These are phyloP conservation scores for Isurus oxyrinchus DNA, from an alignment of 2,113 vertebrate genomes.

Conservation along the genomic window DNA sequence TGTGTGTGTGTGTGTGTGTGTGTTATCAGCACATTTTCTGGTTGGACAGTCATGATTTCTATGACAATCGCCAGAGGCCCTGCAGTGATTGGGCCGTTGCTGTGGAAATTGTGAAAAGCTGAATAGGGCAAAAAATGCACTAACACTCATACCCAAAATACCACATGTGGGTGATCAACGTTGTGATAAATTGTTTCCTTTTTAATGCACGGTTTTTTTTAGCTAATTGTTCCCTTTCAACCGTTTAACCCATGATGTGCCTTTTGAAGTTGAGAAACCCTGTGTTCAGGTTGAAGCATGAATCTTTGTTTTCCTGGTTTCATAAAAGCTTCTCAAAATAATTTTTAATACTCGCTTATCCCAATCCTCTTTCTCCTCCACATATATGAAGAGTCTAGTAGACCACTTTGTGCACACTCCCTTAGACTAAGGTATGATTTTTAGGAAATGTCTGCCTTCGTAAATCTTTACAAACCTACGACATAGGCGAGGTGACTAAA, in stretches of 20 bases:
- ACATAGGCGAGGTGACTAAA: not conserved
- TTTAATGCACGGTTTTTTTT: not conserved
- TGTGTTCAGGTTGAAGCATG: not conserved
- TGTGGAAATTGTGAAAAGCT: conserved; percentile 27
- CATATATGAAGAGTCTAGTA: not conserved
- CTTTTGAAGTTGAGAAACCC: not conserved
- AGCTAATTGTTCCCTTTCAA: conserved; percentile 25
- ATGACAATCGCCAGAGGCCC: not conserved
- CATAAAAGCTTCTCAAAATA: not conserved
- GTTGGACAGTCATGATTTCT: not conserved
- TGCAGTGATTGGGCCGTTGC: conserved; percentile 9
- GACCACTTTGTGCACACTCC: not conserved
- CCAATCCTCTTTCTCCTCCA: not conserved
- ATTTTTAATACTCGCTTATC: not conserved
- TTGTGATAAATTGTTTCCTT: conserved; percentile 6
- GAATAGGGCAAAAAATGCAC: not conserved
- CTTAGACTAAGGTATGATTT: not conserved
- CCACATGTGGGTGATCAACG: not conserved
- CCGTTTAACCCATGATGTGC: not conserved
- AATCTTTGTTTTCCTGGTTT: not conserved
- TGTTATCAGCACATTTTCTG: conserved; percentile 18
- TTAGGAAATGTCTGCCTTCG: not conserved
- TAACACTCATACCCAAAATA: not conserved
- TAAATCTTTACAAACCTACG: not conserved
- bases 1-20: not conserved